Conservation (phyloP, 1,140 invertebrate genomes). For the Lamellibrachia luymesi region DNA sequence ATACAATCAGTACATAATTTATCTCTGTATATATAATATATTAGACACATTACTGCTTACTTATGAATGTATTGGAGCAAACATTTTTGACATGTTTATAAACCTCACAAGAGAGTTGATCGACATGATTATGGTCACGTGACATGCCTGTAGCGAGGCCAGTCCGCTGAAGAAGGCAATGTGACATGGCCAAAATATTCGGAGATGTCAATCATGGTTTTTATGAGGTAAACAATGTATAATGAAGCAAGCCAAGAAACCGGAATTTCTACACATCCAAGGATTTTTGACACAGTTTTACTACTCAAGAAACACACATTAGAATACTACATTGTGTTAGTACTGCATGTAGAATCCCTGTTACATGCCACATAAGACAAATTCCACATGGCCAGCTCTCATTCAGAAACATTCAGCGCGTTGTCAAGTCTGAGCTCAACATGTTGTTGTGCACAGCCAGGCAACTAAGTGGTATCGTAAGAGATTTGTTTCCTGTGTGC, state of each 20-base stretch:
- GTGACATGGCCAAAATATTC: too few relatives aligned
- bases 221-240: too few relatives aligned
- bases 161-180: too few relatives aligned
- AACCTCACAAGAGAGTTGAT: too few relatives aligned
- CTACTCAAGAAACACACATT: neutral
- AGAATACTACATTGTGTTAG: neutral
- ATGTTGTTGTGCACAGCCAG: neutral
- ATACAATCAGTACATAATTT: neutral
- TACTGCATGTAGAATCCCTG: neutral
- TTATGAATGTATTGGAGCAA: neutral
- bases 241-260: too few relatives aligned
- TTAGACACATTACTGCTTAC: neutral
- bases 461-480: neutral
- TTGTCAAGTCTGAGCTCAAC: neutral
- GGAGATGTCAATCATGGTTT: too few relatives aligned
- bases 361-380: neutral
- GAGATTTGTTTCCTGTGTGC: too few relatives aligned
- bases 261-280: neutral
- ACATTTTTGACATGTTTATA: neutral
- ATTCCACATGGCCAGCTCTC: neutral
- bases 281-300: neutral
- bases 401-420: neutral
- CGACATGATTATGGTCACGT: too few relatives aligned
- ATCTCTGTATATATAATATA: neutral
- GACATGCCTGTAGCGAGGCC: too few relatives aligned